Evolutionary conservation across 2,797 vertebrate species (phyloP), one percentile per base, ranked within the genome.

Genomic region (Valencia hispanica): DNA sequence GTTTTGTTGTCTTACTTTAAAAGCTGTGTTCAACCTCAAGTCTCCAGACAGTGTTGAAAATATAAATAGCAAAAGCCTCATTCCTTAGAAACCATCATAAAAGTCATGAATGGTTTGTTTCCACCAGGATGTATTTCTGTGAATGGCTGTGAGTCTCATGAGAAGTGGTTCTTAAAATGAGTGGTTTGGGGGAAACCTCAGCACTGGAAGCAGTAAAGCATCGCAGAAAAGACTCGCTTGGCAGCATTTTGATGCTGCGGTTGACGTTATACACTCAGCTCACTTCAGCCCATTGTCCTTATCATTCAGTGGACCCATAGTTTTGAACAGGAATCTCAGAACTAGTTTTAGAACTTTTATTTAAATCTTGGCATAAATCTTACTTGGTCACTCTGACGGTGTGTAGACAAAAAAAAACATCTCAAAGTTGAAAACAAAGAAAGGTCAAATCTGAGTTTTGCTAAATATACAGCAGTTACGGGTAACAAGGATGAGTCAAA

Each of bases 161-260:
- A 79, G 61, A 90, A 81, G 79, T 87, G 80, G 72, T 79, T 82
- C 71, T 72, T 43, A 34, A 85, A 85, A 90, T 82, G 80, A 92
- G 70, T 8, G 74, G 72, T 84, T 91, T 78, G 22, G 43, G 76
- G 74, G 70, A 90, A 90, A 90, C 87, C 86, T 88, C 86, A 80
- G 87, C 45, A 66, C 73, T 84, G 82, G 82, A 86, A 85, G 83
- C 85, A 79, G 78, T 71, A 82, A 82, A 79, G 81, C 72, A 25
- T 81, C 75, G 88, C 75, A 68, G 83, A 84, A 85, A 66, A 43
- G 50, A 48, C 53, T 48, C 18, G 0, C 12, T 41, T 70, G 72
- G 83, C 79, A 84, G 75, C 82, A 73, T 85, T 90, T 79, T 82
- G 75, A 80, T 78, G 82, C 83, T 82, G 85, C 5, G 78, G 84